A percentile compares a stretch with the other conserved stretches of the same genome.
Conservation (phyloP, 1,140 invertebrate genomes). For the Heliothis subflexa region DNA sequence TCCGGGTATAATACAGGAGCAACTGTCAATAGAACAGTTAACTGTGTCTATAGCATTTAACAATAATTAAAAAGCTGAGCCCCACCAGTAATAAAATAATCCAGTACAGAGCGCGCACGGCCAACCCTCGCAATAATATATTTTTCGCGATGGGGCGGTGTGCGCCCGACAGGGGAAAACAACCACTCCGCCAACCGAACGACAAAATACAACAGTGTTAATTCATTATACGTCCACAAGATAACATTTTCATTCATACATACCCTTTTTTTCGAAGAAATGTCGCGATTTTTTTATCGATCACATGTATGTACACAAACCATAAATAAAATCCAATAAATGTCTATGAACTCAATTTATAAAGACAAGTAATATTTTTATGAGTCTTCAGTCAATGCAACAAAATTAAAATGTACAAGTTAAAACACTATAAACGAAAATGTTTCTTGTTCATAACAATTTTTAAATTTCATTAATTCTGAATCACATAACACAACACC, state of each 20-base stretch:
- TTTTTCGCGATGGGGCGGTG: conserved; percentile 73
- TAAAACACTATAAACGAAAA: conserved; percentile 13
- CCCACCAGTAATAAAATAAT: conserved; percentile 69
- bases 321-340: conserved; percentile 59
- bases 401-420: conserved; percentile 6
- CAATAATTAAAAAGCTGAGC: conserved; percentile 50
- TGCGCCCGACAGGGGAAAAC: conserved; percentile 61
- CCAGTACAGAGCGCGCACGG: conserved; percentile 54
- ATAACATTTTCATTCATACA: conserved; percentile 72
- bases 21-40: not conserved
- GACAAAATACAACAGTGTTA: conserved; percentile 43
- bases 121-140: conserved; percentile 73
- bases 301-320: conserved; percentile 77
- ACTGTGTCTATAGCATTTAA: conserved; percentile 21
- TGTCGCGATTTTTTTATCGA: conserved; percentile 69
- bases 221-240: conserved; percentile 46
- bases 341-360: conserved; percentile 8
- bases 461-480: conserved; percentile 31
- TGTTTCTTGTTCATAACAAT: conserved; percentile 53
- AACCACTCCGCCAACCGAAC: conserved; percentile 43
- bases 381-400: not conserved
- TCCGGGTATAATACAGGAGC: not conserved
- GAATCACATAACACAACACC: conserved; percentile 51
- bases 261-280: conserved; percentile 68
- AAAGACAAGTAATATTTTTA: not conserved